These are phyloP conservation scores for Andrena marginata DNA, from an alignment of 2,888 invertebrate species.

Conservation along the genomic window DNA sequence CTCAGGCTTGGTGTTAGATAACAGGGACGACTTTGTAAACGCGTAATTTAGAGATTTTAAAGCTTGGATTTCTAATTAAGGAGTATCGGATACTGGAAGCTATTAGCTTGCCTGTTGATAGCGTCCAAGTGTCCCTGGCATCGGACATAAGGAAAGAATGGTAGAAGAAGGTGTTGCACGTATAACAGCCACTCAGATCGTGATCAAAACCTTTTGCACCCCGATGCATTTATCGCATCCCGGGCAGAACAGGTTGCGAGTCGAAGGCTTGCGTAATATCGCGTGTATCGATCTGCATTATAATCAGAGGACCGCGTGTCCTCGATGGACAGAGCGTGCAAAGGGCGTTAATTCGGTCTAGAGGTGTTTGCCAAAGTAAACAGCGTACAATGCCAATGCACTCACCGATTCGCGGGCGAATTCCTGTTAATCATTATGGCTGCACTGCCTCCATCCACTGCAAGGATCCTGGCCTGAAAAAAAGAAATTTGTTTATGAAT, in stretches of 20 bases:
- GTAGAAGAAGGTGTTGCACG: neutral
- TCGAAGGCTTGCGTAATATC: slow-evolving; percentile 22
- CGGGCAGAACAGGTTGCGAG: neutral
- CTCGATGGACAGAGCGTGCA: slow-evolving; percentile 23
- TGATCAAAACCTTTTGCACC: neutral
- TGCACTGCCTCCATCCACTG: neutral
- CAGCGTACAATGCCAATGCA: slow-evolving; percentile 22
- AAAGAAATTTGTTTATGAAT: neutral
- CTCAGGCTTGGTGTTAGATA: too few relatives aligned
- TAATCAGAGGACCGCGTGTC: slow-evolving; percentile 26
- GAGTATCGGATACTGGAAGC: too few relatives aligned
- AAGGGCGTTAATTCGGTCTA: slow-evolving; percentile 36
- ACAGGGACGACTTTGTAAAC: too few relatives aligned
- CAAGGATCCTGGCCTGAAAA: neutral
- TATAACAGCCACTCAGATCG: neutral
- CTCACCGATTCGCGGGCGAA: slow-evolving; percentile 16
- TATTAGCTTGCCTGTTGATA: too few relatives aligned
- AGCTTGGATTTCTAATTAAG: too few relatives aligned
- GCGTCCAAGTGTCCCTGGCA: too few relatives aligned
- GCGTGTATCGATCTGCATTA: slow-evolving; percentile 46
- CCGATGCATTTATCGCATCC: neutral
- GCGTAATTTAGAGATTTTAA: too few relatives aligned
- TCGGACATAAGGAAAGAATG: too few relatives aligned
- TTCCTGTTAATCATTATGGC: slow-evolving; percentile 33
- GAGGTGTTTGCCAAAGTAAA: slow-evolving; percentile 56